A percentile compares a stretch with the other conserved stretches of the same genome.
phyloP scores from a whole-genome alignment of 2,113 vertebrate genomes.

The Tor tambroides region DNA sequence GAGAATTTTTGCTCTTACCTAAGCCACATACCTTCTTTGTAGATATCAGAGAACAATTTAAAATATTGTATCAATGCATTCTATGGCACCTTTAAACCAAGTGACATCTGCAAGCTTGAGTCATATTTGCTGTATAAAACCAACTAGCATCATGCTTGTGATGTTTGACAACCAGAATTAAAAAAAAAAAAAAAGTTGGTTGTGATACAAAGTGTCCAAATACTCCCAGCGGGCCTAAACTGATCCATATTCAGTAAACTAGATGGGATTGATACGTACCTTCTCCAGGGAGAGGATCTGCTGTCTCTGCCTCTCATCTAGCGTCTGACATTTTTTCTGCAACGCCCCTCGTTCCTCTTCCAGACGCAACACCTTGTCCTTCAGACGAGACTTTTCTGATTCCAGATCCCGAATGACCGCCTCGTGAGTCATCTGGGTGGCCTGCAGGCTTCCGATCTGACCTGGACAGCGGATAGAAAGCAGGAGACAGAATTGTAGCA shows the following conservation, averaged over 20 bases:
- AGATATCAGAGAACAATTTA: too few relatives aligned
- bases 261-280: constrained; percentile 69
- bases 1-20: too few relatives aligned
- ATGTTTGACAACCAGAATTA: not conserved
- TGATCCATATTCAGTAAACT: not conserved
- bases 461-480: constrained; percentile 70
- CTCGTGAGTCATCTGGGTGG: constrained; percentile 97
- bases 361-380: constrained; percentile 88
- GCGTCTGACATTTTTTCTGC: constrained; percentile 86
- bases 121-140: not conserved
- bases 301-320: constrained; percentile 91
- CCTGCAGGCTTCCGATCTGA: constrained; percentile 98
- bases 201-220: not conserved
- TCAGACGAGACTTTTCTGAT: constrained; percentile 91
- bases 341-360: constrained; percentile 91
- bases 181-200: not conserved
- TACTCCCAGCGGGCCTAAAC: not conserved
- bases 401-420: constrained; percentile 96
- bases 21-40: too few relatives aligned
- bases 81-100: too few relatives aligned
- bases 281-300: constrained; percentile 91
- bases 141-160: not conserved
- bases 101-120: too few relatives aligned
- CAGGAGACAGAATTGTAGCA: not conserved
- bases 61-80: too few relatives aligned